Percentiles rank a stretch among this genome's conserved stretches.
These are phyloP conservation scores for Melipona beecheii DNA, from an alignment of 2,888 invertebrate species.

Conservation along the genomic window DNA sequence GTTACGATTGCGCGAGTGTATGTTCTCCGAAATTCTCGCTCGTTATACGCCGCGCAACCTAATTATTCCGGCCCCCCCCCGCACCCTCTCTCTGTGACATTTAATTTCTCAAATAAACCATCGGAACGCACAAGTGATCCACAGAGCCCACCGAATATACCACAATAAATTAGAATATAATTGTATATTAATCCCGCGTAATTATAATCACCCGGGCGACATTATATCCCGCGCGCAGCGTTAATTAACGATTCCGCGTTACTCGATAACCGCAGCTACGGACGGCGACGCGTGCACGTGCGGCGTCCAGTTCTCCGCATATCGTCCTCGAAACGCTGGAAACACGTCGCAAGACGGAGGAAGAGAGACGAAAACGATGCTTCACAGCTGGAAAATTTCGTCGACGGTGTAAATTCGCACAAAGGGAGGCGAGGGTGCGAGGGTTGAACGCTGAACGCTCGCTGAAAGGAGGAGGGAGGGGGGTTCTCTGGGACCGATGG, in stretches of 20 bases:
- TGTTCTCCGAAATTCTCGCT: not conserved
- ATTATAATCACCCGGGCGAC: constrained; percentile 4
- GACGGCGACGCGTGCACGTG: not conserved
- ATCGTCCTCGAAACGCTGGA: no score
- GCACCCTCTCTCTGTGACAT: not conserved
- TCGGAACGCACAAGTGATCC: constrained; percentile 1
- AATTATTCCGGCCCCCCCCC: not conserved
- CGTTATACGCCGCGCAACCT: not conserved
- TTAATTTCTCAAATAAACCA: constrained; percentile 19
- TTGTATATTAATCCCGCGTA: constrained; percentile 16
- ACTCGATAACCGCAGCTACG: not conserved
- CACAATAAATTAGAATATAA: constrained; percentile 28
- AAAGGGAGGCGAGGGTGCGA: constrained; percentile 20
- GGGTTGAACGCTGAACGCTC: no score
- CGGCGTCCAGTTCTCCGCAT: no score
- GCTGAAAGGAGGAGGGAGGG: no score
- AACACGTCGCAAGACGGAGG: not conserved
- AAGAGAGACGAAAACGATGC: not conserved
- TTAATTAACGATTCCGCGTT: constrained; percentile 23
- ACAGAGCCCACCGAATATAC: constrained; percentile 5
- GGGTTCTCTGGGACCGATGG: not conserved
- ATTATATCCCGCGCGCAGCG: constrained; percentile 12
- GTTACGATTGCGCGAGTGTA: not conserved
- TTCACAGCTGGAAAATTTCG: constrained; percentile 28
- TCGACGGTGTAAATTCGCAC: constrained; percentile 30